These are phyloP conservation scores for Diplolepis rosae DNA, from an alignment of 2,888 invertebrate species.

Conservation along the genomic window DNA sequence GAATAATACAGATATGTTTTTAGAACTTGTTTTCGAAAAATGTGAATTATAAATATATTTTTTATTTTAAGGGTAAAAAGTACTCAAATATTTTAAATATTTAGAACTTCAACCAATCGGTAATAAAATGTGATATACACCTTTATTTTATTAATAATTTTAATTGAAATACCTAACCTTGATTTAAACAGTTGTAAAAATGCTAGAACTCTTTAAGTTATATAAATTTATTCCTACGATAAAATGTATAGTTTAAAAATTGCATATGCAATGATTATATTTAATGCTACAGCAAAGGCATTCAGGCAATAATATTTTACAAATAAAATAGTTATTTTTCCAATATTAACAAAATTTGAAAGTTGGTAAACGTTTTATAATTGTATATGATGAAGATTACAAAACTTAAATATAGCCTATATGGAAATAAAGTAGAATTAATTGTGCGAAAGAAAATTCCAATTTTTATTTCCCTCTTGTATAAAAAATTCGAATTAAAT, in stretches of 20 bases:
- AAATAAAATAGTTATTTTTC: no score
- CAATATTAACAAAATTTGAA: background rate
- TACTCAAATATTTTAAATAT: background rate
- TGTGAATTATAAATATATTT: background rate
- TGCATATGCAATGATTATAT: no score
- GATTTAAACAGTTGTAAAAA: no score
- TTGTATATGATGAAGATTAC: background rate
- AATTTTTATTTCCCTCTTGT: background rate
- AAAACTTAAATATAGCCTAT: background rate
- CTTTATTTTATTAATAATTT: background rate
- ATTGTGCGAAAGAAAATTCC: background rate
- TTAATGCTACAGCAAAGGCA: no score
- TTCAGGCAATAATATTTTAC: no score
- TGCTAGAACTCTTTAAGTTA: no score
- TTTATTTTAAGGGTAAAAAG: background rate
- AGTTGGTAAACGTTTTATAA: background rate
- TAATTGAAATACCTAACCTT: background rate
- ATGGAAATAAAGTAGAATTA: background rate
- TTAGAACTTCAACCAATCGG: background rate
- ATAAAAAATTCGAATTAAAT: no score
- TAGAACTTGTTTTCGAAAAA: background rate
- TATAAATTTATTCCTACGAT: no score
- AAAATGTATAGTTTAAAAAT: background rate
- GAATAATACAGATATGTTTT: background rate
- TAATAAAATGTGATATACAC: constrained; percentile 1